Conservation (phyloP, 2,113 vertebrate genomes). For the Corvus cornix region DNA sequence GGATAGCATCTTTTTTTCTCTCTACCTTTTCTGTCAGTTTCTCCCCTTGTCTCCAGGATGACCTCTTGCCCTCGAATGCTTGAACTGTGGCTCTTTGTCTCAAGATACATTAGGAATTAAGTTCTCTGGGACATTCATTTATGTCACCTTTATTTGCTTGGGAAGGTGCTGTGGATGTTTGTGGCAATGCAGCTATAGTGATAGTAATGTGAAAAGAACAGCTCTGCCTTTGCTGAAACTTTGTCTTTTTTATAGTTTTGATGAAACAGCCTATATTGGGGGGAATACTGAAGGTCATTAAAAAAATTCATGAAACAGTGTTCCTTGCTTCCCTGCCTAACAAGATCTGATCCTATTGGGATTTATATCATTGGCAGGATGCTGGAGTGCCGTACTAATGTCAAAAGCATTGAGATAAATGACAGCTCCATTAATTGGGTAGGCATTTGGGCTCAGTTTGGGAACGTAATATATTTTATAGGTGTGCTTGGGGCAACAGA, state of each 20-base stretch:
- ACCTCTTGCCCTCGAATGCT: not conserved
- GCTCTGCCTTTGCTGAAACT: not conserved
- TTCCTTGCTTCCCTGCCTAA: slow-evolving; percentile 30
- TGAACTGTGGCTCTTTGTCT: slow-evolving; percentile 16
- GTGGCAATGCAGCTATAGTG: not conserved
- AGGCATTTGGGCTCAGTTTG: slow-evolving; percentile 36
- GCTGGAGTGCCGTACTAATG: slow-evolving; percentile 62
- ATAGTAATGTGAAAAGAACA: not conserved
- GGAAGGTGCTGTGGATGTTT: not conserved
- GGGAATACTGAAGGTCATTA: slow-evolving; percentile 11
- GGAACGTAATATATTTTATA: slow-evolving; percentile 68
- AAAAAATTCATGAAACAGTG: slow-evolving; percentile 60
- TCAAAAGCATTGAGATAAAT: slow-evolving; percentile 72
- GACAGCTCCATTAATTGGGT: slow-evolving; percentile 64
- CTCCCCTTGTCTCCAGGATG: not conserved
- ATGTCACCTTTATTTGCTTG: slow-evolving; percentile 30
- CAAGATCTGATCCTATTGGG: slow-evolving; percentile 53
- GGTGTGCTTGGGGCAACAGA: slow-evolving; percentile 25
- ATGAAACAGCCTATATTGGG: not conserved
- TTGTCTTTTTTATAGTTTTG: not conserved
- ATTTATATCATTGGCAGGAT: not conserved
- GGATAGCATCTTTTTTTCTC: not conserved
- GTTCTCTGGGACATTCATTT: not conserved
- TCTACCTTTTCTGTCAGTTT: not conserved
- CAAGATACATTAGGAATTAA: not conserved